Evolutionary conservation across 2,113 vertebrate genomes (phyloP), one percentile per base, ranked within the genome.

Genomic region (Arvicanthis niloticus): DNA sequence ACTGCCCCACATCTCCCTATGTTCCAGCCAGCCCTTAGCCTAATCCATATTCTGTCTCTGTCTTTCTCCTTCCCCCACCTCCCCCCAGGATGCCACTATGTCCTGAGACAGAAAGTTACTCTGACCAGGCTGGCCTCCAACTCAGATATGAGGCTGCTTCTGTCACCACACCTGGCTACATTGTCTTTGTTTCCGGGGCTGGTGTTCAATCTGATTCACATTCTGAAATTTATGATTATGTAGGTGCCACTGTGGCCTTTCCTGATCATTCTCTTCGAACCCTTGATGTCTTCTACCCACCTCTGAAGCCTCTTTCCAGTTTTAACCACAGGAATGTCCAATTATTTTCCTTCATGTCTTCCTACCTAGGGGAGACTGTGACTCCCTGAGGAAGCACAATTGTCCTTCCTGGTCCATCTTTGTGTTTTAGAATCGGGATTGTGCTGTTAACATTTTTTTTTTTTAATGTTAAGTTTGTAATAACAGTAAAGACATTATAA

Each of bases 351-450:
- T 85, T 65, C 9, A 82, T 15, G 51, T 96, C 65, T 87, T 31
- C 58, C 56, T 75, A 51, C 17, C 10, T 3, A 17, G 10, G 37
- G 40, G 70, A 91, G 26, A 86, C n/a, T 42, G 34, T 84, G 58
- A 78, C n/a, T 95, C 89, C 78, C 85, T 40, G 65, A 93, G 48
- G 26, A 60, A 93, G 42, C 31, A 60, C n/a, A 76, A 81, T 48
- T 72, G 86, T 78, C 17, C 31, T 80, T 78, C 17, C 31, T 80
- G 76, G 70, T 87, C 70, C 82, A 96, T 82, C 13, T 65, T 96
- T 60, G 48, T 56, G 62, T n/a, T 34, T 65, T 87, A 86, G 94
- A 37, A 88, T 24, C 45, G 21, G 29, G 11, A 67, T 7, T 60
- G 24, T 21, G 34, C 16, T 0, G 13, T 48, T 60, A 68, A 68